Conservation (phyloP, 2,113 vertebrate species). For the Tupaia chinensis region DNA sequence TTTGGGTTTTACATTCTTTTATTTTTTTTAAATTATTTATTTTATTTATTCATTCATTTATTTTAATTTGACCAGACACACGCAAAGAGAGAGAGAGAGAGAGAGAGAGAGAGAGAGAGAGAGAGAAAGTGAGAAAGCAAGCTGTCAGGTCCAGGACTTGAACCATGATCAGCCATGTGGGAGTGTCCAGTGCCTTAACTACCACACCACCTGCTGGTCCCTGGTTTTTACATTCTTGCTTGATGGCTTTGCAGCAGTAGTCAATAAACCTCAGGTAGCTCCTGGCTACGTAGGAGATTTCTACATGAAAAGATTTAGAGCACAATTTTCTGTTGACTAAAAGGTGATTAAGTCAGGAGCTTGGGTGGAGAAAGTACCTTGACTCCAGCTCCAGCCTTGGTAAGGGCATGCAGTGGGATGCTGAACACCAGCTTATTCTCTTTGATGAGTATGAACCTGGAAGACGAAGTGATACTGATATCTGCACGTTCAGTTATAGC, state of each 20-base stretch:
- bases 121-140: too few relatives aligned
- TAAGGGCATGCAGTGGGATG: slow-evolving; percentile 66
- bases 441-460: slow-evolving; percentile 76
- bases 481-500: neutral
- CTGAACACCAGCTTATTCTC: slow-evolving; percentile 83
- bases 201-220: too few relatives aligned
- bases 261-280: slow-evolving; percentile 69
- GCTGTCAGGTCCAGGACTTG: too few relatives aligned
- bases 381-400: neutral
- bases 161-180: too few relatives aligned
- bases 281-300: slow-evolving; percentile 73
- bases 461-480: slow-evolving; percentile 62
- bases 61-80: too few relatives aligned
- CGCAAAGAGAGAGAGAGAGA: too few relatives aligned
- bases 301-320: slow-evolving; percentile 73
- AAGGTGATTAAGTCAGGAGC: slow-evolving; percentile 61
- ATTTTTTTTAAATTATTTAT: too few relatives aligned
- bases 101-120: too few relatives aligned
- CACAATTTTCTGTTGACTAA: slow-evolving; percentile 78
- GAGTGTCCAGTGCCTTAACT: too few relatives aligned
- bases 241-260: slow-evolving; percentile 62
- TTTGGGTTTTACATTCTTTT: slow-evolving; percentile 31
- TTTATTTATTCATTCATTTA: too few relatives aligned
- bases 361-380: slow-evolving; percentile 32
- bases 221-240: slow-evolving; percentile 13